phyloP scores from a whole-genome alignment of 2,888 invertebrate genomes.

The Tiphia femorata region DNA sequence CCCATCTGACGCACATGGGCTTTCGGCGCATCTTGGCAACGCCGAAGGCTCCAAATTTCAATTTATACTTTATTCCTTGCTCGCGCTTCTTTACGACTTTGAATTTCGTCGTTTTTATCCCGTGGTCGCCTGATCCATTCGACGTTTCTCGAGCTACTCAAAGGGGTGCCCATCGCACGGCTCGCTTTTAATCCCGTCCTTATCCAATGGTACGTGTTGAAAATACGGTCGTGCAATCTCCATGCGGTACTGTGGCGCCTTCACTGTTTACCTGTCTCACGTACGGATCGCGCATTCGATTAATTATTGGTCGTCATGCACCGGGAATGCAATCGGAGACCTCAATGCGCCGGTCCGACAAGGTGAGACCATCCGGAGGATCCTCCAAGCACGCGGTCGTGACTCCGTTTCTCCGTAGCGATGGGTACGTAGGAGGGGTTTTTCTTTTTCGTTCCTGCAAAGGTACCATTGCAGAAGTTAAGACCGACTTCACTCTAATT shows the following conservation, averaged over 20 bases:
- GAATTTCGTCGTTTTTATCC: not conserved
- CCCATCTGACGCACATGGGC: not conserved
- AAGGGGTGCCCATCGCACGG: constrained; percentile 2
- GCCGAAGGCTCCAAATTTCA: too few relatives aligned
- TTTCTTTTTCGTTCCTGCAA: too few relatives aligned
- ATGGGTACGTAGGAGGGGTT: too few relatives aligned
- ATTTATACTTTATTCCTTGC: not conserved
- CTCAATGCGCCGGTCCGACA: constrained; percentile 1
- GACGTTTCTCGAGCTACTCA: constrained; percentile 21
- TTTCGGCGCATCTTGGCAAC: not conserved
- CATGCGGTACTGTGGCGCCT: too few relatives aligned
- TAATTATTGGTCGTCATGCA: constrained; percentile 15
- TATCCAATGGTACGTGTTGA: constrained; percentile 44
- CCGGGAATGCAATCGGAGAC: constrained; percentile 5
- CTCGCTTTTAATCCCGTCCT: constrained; percentile 34
- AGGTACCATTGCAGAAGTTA: too few relatives aligned
- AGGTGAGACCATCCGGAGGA: too few relatives aligned
- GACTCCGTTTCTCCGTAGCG: too few relatives aligned
- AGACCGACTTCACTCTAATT: too few relatives aligned
- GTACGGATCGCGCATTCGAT: constrained; percentile 1
- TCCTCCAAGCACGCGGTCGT: too few relatives aligned
- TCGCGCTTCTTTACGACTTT: not conserved
- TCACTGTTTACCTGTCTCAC: constrained; percentile 27
- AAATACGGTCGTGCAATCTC: constrained; percentile 30
- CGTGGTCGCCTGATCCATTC: not conserved